Evolutionary conservation across 2,797 vertebrate genomes (phyloP), one percentile per base, ranked within the genome.

Genomic region (Acipenser ruthenus): DNA sequence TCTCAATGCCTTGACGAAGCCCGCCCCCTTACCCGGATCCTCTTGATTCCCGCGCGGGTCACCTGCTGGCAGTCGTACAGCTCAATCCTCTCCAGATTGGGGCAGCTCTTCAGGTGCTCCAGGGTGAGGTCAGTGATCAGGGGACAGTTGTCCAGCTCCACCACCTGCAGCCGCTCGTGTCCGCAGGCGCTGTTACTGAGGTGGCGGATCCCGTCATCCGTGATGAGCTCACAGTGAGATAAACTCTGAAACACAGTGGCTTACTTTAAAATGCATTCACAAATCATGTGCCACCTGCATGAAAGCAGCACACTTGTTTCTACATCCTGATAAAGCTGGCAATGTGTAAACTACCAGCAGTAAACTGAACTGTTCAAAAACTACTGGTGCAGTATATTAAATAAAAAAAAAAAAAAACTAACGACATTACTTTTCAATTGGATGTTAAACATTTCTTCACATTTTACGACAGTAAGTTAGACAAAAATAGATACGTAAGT

Each of bases 1-100:
- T 37, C 23, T 37, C 23, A 55, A 55, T 10, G 52, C 52, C 3
- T 37, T 37, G 52, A 3, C 6, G 9, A 55, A 55, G 52, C 9
- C 9, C 52, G 12, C 52, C 52, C 52, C 52, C 87, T n/a, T 78
- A 95, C 94, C 88, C 93, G 86, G 78, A 95, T 94, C 56, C 93
- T 87, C 76, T 95, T 96, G 88, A 96, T 95, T 68, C 94, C 94
- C 0, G 94, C 92, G 4, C 93, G 84, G 0, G 94, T 95, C 75
- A 96, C 93, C 71, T 95, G 94, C 83, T 96, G 93, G 72, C 94
- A 95, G 83, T 96, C 93, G 0, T 96, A 95, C 37, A 96, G 87
- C 81, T 96, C 93, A 1, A 95, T 94, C 74, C 94, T 90, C 79
- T 96, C 92, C 80, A 95, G 76, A 67, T 87, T 89, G 23, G 90